These are phyloP conservation scores for Rutilus rutilus DNA, from an alignment of 2,113 vertebrate species.

Conservation along the genomic window DNA sequence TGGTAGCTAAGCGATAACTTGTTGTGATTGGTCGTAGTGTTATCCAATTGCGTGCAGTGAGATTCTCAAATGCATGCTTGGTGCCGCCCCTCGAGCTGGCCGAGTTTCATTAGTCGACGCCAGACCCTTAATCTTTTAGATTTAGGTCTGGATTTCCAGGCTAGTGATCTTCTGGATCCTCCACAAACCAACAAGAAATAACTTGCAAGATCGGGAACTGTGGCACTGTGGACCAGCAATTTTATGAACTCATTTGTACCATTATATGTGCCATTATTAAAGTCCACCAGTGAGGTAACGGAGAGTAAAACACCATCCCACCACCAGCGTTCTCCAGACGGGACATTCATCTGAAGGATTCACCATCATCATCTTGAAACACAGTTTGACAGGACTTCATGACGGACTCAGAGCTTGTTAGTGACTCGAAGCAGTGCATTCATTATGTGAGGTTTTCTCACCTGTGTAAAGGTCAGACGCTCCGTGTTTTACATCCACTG, in stretches of 20 bases:
- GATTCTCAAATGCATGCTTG: too few relatives aligned
- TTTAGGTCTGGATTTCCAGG: too few relatives aligned
- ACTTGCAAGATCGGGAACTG: not conserved
- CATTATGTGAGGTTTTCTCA: slow-evolving; percentile 24
- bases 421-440: slow-evolving; percentile 5
- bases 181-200: not conserved
- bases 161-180: not conserved
- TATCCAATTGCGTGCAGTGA: too few relatives aligned
- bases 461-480: slow-evolving; percentile 39
- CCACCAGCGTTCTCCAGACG: not conserved
- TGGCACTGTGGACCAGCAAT: not conserved
- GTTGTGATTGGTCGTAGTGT: too few relatives aligned
- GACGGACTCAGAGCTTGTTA: not conserved
- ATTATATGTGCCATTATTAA: not conserved
- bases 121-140: too few relatives aligned
- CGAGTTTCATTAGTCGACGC: too few relatives aligned
- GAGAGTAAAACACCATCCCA: not conserved
- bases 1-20: too few relatives aligned
- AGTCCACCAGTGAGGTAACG: not conserved
- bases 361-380: not conserved
- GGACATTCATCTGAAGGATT: not conserved
- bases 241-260: not conserved
- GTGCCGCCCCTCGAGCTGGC: too few relatives aligned
- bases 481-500: slow-evolving; percentile 55
- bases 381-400: not conserved